A percentile compares a stretch with the other conserved stretches of the same genome.
phyloP scores from a whole-genome alignment of 2,888 invertebrate genomes.

The Colletes collaris region DNA sequence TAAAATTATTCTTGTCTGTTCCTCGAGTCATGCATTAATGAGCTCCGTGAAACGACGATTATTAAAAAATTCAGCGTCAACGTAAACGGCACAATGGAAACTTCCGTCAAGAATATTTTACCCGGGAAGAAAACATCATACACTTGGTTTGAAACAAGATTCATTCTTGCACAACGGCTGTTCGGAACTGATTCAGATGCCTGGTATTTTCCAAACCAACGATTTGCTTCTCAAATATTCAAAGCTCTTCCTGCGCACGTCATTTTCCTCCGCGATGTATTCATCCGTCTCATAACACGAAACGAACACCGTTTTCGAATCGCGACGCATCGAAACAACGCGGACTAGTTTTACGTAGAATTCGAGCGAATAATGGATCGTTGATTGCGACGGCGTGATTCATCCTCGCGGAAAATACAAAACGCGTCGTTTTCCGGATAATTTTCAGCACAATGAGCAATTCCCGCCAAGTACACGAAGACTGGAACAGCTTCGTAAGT shows the following conservation, averaged over 20 bases:
- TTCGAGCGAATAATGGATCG: slow-evolving; percentile 18
- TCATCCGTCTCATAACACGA: slow-evolving; percentile 7
- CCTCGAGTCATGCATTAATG: too few species aligned
- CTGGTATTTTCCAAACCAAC: slow-evolving; percentile 9
- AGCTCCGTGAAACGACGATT: too few species aligned
- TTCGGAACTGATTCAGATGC: not conserved
- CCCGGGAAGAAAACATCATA: too few species aligned
- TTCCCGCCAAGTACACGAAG: not conserved
- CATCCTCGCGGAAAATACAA: slow-evolving; percentile 21
- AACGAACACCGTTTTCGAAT: slow-evolving; percentile 5
- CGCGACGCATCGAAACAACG: slow-evolving; percentile 16
- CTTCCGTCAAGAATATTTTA: too few species aligned
- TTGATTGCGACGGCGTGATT: slow-evolving; percentile 25
- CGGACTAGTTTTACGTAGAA: slow-evolving; percentile 24
- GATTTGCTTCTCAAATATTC: slow-evolving; percentile 30
- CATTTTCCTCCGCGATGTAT: not conserved
- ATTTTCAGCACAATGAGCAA: slow-evolving; percentile 19
- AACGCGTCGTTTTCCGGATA: slow-evolving; percentile 5
- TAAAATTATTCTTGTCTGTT: too few species aligned
- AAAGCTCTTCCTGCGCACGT: slow-evolving; percentile 5
- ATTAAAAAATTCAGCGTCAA: too few species aligned
- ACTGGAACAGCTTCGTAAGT: not conserved
- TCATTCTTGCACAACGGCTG: too few species aligned
- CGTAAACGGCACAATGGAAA: too few species aligned
- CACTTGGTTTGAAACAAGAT: too few species aligned